These are phyloP conservation scores for Dendrolimus kikuchii DNA, from an alignment of 1,140 invertebrate genomes.

Conservation along the genomic window DNA sequence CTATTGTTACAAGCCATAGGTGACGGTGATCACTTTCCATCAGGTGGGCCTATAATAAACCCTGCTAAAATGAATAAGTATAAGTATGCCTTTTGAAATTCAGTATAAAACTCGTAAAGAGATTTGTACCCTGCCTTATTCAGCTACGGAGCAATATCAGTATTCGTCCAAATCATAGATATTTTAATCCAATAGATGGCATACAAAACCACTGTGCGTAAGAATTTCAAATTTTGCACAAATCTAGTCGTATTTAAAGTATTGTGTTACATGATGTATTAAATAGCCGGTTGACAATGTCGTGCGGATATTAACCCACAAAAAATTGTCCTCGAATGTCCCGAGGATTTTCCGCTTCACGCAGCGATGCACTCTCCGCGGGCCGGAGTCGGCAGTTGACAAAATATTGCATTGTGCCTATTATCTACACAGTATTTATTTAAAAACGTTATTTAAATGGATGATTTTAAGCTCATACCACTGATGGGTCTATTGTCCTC, in stretches of 20 bases:
- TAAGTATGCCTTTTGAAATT: too few species aligned
- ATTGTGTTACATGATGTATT: slow-evolving; percentile 70
- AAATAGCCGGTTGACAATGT: slow-evolving; percentile 71
- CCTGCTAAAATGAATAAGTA: too few species aligned
- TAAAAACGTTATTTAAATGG: slow-evolving; percentile 72
- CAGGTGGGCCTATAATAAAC: too few species aligned
- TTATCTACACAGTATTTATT: slow-evolving; percentile 70
- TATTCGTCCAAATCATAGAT: slow-evolving; percentile 11
- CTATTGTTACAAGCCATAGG: too few species aligned
- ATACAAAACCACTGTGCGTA: slow-evolving; percentile 56
- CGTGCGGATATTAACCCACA: slow-evolving; percentile 69
- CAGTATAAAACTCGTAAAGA: background rate
- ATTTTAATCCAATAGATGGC: slow-evolving; percentile 55
- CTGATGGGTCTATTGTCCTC: slow-evolving; percentile 56
- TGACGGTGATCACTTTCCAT: too few species aligned
- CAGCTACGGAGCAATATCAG: background rate
- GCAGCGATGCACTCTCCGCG: slow-evolving; percentile 61
- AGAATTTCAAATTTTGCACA: slow-evolving; percentile 70
- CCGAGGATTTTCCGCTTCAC: slow-evolving; percentile 72
- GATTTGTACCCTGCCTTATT: background rate
- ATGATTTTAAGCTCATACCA: slow-evolving; percentile 67
- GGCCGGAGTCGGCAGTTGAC: slow-evolving; percentile 64
- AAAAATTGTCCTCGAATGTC: slow-evolving; percentile 69
- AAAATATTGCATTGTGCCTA: slow-evolving; percentile 72
- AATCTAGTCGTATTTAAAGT: slow-evolving; percentile 69